These are phyloP conservation scores for Myiotriccus ornatus DNA, from an alignment of 2,797 vertebrate genomes.

Conservation along the genomic window DNA sequence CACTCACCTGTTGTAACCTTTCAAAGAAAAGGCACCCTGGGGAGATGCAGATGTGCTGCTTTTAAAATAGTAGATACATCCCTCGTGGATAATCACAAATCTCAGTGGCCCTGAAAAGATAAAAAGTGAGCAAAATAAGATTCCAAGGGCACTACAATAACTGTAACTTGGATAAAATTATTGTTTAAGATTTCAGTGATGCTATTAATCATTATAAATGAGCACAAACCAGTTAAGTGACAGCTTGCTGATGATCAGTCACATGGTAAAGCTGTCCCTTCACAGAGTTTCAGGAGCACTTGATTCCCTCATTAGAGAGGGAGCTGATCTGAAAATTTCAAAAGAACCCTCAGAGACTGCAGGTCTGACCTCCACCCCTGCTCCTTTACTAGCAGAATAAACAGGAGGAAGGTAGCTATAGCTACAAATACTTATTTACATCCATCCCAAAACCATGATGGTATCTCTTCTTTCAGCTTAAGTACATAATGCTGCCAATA, in stretches of 20 bases:
- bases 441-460: background rate
- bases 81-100: conserved; percentile 92
- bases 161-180: background rate
- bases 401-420: background rate
- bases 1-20: conserved; percentile 93
- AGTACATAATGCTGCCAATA: background rate
- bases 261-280: background rate
- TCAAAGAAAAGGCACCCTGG: conserved; percentile 95
- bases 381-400: background rate
- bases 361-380: background rate
- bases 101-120: conserved; percentile 88
- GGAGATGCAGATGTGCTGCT: conserved; percentile 90
- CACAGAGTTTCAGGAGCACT: background rate
- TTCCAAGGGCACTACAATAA: background rate
- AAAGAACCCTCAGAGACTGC: background rate
- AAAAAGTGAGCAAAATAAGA: background rate
- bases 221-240: background rate
- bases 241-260: background rate
- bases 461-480: background rate
- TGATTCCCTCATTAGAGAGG: background rate
- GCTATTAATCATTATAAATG: background rate
- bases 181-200: background rate
- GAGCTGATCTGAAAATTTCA: background rate
- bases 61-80: conserved; percentile 97
- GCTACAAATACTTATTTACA: background rate